These are phyloP conservation scores for Spatulosminthurus flaviceps DNA, from an alignment of 2,888 invertebrate genomes.

Conservation along the genomic window DNA sequence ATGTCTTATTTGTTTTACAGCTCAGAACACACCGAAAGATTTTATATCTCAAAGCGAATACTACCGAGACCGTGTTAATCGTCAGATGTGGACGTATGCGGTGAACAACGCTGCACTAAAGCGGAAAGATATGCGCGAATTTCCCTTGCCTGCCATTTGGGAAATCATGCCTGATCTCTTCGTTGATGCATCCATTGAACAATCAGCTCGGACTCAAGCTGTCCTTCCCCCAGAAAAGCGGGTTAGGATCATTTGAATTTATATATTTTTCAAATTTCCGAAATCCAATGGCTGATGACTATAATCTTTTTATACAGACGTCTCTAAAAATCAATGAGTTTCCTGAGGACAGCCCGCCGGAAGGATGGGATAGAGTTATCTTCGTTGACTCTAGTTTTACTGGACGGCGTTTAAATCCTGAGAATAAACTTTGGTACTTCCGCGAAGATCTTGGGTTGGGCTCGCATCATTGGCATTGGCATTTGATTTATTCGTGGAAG, in stretches of 20 bases:
- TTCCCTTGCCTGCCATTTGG: conserved; percentile 77
- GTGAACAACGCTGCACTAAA: conserved; percentile 80
- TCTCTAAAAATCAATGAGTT: too few species aligned
- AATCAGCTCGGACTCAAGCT: too few species aligned
- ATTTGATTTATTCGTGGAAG: conserved; percentile 84
- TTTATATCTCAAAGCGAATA: conserved; percentile 52
- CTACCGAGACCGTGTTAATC: conserved; percentile 54
- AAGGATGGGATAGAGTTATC: too few species aligned
- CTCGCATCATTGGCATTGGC: conserved; percentile 93
- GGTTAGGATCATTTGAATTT: too few species aligned
- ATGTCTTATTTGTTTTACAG: too few species aligned
- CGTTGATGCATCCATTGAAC: conserved; percentile 40
- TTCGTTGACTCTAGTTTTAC: conserved; percentile 64
- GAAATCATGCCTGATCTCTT: conserved; percentile 85
- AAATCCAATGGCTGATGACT: too few species aligned
- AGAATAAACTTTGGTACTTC: conserved; percentile 75
- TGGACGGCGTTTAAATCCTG: conserved; percentile 77
- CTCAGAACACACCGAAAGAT: neutral
- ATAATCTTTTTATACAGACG: too few species aligned
- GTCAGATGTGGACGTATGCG: conserved; percentile 75
- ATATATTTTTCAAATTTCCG: too few species aligned
- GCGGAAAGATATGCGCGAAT: conserved; percentile 75
- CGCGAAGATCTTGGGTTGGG: conserved; percentile 71
- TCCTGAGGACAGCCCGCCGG: too few species aligned
- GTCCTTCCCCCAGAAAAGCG: too few species aligned